A percentile compares a stretch with the other conserved stretches of the same genome.
These are phyloP conservation scores for Meleagris gallopavo DNA, from an alignment of 2,113 vertebrate genomes.

Conservation along the genomic window DNA sequence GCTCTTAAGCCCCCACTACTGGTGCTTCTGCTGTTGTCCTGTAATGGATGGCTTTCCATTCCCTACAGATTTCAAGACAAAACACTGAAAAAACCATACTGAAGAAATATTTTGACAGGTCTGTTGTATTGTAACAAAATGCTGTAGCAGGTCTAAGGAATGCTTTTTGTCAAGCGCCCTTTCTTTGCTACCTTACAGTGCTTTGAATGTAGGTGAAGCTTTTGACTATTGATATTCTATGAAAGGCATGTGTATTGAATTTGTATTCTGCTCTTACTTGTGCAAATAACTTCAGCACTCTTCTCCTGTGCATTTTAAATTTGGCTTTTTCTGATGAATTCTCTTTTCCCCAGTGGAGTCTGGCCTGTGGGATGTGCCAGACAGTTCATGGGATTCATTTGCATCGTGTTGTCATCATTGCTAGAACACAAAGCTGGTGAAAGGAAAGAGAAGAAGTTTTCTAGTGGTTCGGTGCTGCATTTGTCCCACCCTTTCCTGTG, in stretches of 20 bases:
- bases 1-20: background rate
- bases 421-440: constrained; percentile 33
- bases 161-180: background rate
- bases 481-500: background rate
- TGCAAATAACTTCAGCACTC: background rate
- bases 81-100: background rate
- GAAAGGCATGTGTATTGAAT: background rate
- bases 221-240: background rate
- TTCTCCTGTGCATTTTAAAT: background rate
- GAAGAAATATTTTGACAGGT: background rate
- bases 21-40: background rate
- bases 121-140: background rate
- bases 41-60: background rate
- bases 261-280: constrained; percentile 1
- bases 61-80: background rate
- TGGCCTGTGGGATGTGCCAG: constrained; percentile 54
- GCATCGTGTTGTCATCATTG: background rate
- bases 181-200: background rate
- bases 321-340: constrained; percentile 23
- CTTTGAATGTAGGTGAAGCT: background rate
- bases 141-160: background rate
- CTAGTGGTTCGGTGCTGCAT: background rate
- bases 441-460: constrained; percentile 7
- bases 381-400: constrained; percentile 39
- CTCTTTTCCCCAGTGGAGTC: constrained; percentile 30